These are phyloP conservation scores for Xiphophorus couchianus DNA, from an alignment of 2,113 vertebrate species.

Conservation along the genomic window DNA sequence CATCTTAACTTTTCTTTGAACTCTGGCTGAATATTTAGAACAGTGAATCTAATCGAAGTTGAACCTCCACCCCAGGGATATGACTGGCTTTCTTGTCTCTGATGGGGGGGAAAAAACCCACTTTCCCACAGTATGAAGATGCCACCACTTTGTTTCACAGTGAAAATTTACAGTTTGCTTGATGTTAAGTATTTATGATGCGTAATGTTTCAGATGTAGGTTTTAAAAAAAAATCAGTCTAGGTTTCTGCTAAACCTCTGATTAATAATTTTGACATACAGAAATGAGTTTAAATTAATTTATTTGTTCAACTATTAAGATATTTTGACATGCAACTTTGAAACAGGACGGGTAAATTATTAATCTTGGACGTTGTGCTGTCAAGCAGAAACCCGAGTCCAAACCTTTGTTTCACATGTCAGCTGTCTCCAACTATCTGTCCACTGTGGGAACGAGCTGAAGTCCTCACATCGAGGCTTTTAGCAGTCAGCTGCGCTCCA, in stretches of 20 bases:
- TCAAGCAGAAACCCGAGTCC: constrained; percentile 33
- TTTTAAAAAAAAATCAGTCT: not conserved
- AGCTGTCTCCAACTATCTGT: constrained; percentile 38
- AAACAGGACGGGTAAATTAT: constrained; percentile 33
- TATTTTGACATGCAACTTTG: not conserved
- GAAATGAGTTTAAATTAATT: not conserved
- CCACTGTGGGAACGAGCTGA: constrained; percentile 61
- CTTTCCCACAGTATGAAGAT: not conserved
- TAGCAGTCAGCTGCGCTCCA: constrained; percentile 76
- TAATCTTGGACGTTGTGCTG: constrained; percentile 43
- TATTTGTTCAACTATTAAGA: not conserved
- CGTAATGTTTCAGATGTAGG: not conserved
- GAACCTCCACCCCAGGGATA: no score
- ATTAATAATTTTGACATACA: no score
- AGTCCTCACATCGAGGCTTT: constrained; percentile 73
- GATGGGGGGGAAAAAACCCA: not conserved
- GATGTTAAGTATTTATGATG: not conserved
- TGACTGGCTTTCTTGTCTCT: not conserved
- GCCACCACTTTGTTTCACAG: not conserved
- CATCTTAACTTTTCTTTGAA: no score
- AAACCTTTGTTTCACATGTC: constrained; percentile 58
- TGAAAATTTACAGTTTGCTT: not conserved
- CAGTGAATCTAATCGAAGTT: no score
- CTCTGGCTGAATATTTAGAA: no score
- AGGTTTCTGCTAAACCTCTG: not conserved